Conservation (phyloP, 30 jellyfish, hydroid and myxozoan genomes). For the Aurelia sp. region DNA sequence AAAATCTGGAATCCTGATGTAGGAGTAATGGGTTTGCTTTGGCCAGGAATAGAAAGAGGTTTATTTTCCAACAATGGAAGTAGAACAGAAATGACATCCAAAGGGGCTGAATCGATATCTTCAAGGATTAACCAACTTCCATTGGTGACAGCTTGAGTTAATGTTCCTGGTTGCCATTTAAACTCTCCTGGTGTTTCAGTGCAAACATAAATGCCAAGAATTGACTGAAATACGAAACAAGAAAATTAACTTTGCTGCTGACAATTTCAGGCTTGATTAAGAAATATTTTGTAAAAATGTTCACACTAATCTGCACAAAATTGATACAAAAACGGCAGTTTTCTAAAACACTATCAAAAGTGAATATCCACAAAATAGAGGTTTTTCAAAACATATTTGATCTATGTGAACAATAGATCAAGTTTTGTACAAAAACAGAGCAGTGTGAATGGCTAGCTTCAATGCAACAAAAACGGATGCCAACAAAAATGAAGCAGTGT, state of each 20-base stretch:
- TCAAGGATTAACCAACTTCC: slow-evolving; percentile 96
- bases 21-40: slow-evolving; percentile 48
- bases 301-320: no score
- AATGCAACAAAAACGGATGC: no score
- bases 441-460: no score
- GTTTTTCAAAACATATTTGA: no score
- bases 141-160: slow-evolving; percentile 89
- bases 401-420: no score
- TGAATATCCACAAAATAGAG: no score
- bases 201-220: slow-evolving; percentile 91
- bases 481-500: no score
- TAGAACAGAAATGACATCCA: slow-evolving; percentile 92
- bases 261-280: not conserved
- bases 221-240: slow-evolving; percentile 41
- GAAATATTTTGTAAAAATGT: no score
- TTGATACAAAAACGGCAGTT: no score
- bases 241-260: not conserved
- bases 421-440: no score
- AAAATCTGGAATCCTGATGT: slow-evolving; percentile 83
- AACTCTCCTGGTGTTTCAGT: slow-evolving; percentile 92
- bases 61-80: slow-evolving; percentile 71
- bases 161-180: slow-evolving; percentile 93
- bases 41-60: slow-evolving; percentile 83
- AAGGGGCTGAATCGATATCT: slow-evolving; percentile 91
- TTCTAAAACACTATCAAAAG: no score